Evolutionary conservation across 1,140 invertebrate genomes (phyloP), one percentile per base, ranked within the genome.

Genomic region (Ips typographus): DNA sequence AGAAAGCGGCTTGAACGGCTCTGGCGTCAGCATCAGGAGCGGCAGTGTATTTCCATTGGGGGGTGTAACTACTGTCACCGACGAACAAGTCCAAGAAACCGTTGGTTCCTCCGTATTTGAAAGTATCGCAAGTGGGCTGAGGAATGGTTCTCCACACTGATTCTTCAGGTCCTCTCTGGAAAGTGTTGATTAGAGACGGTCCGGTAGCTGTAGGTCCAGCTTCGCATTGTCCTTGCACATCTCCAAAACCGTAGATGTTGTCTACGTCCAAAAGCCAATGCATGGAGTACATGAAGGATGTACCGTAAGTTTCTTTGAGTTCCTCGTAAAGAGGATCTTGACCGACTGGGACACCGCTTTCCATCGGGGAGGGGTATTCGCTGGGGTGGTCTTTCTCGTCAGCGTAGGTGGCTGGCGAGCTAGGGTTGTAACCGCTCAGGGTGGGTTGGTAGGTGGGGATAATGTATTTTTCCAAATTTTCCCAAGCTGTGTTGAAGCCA

Each of bases 21-120:
- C 71, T 61, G 43, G 71, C 71, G 36, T 73, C 71, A 8, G 71
- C 71, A 57, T 73, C 71, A 37, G 71, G 71, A 47, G 71, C 71
- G 22, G 62, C 65, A 7, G 64, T 67, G 64, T 70, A 73, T 59
- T 73, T 70, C 59, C 67, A 73, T 60, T 70, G 65, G n/a, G 41
- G 67, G 49, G 64, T 68, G 43, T 59, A 63, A 40, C 59, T 69
- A 51, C 51, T 68, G 67, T 69, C 67, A 44, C 58, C 58, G 39
- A 61, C 58, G 60, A 69, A 69, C 22, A 57, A 43, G n/a, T 58
- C 51, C 51, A 62, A 63, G 53, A 72, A 72, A 52, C 71, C 71
- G 22, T 69, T 47, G 4, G n/a, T 44, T 5, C 63, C 65, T 56
- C 71, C 65, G n/a, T 63, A 72, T 60, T 66, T 65, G 52, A 72